These are phyloP conservation scores for Myiotriccus ornatus DNA, from an alignment of 2,797 vertebrate genomes.

Conservation along the genomic window DNA sequence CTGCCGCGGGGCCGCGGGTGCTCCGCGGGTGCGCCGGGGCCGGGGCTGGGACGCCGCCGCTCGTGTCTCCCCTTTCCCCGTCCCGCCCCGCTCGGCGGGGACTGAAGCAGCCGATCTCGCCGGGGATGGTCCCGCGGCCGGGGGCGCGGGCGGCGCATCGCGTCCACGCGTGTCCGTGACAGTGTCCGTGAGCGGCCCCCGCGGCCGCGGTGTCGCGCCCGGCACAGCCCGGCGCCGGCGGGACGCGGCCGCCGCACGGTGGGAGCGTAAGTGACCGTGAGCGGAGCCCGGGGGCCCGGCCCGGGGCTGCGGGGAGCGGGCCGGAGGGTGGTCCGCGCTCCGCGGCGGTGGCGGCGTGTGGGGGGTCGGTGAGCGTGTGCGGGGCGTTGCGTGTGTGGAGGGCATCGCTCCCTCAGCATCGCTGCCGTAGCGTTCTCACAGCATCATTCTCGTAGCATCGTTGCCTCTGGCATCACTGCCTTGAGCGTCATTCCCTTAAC, in stretches of 20 bases:
- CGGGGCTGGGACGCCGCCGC: accelerated
- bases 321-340: neutral
- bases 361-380: neutral
- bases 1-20: neutral
- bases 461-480: neutral
- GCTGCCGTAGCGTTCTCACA: neutral
- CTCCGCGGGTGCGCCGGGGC: neutral
- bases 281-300: neutral
- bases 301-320: neutral
- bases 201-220: neutral
- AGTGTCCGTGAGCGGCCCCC: neutral
- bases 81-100: accelerated
- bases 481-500: neutral
- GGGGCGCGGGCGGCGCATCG: neutral
- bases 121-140: neutral
- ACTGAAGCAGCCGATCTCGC: neutral
- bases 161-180: neutral
- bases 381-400: no score
- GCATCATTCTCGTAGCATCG: neutral
- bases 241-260: neutral
- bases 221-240: neutral
- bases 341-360: neutral
- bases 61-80: accelerated
- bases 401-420: neutral
- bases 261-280: neutral